Conservation (phyloP, 2,888 invertebrate genomes). For the Lepidochitona cinerea region DNA sequence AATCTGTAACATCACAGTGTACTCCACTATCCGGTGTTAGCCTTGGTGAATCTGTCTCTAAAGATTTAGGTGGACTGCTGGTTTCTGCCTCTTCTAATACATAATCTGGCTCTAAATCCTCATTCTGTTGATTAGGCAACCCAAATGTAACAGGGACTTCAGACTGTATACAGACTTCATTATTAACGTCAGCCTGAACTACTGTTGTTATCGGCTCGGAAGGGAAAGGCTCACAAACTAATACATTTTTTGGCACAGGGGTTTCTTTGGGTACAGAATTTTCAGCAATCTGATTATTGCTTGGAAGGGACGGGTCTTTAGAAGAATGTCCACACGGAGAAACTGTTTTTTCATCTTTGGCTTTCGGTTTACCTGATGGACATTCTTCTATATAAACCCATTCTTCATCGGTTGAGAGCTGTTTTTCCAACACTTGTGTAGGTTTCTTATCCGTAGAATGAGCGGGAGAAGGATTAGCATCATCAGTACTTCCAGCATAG, state of each 20-base stretch:
- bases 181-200: too few relatives aligned
- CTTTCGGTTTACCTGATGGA: background rate
- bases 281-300: background rate
- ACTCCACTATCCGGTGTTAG: background rate
- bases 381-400: conserved; percentile 2
- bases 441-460: too few relatives aligned
- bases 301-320: background rate
- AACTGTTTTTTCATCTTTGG: too few relatives aligned
- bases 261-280: background rate
- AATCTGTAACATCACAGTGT: background rate
- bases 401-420: background rate
- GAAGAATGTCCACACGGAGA: too few relatives aligned
- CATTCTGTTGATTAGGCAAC: background rate
- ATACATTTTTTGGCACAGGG: too few relatives aligned
- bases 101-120: background rate
- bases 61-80: background rate
- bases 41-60: background rate
- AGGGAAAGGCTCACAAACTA: too few relatives aligned
- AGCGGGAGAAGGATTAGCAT: too few relatives aligned
- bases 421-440: too few relatives aligned
- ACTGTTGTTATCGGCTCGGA: too few relatives aligned
- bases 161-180: too few relatives aligned
- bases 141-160: background rate
- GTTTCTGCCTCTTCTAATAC: background rate
- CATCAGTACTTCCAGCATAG: too few relatives aligned